Conservation (phyloP, 2,113 vertebrate species). For the Podilymbus podiceps region DNA sequence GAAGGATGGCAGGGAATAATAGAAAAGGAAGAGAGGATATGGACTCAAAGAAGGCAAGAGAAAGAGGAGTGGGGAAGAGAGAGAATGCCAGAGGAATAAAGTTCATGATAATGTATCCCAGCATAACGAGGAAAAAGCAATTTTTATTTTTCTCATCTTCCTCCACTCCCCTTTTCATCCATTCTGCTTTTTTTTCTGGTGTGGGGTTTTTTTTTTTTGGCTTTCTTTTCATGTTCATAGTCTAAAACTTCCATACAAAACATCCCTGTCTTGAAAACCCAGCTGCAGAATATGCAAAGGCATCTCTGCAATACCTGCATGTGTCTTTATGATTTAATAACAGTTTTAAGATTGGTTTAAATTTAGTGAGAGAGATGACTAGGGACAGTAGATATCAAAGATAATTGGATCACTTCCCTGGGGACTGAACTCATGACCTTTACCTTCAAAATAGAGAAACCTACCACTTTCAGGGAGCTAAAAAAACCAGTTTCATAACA, state of each 20-base stretch:
- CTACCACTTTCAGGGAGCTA: not conserved
- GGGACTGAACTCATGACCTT: not conserved
- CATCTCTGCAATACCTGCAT: not conserved
- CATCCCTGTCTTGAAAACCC: not conserved
- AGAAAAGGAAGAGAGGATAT: not conserved
- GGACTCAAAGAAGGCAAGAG: not conserved
- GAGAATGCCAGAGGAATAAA: not conserved
- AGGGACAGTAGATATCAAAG: not conserved
- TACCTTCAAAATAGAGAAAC: not conserved
- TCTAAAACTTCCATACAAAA: not conserved
- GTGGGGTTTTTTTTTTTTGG: too few relatives aligned
- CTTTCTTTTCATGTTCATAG: not conserved
- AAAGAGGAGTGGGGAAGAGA: not conserved
- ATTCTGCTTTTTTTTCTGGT: not conserved
- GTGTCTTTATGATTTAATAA: not conserved
- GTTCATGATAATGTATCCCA: not conserved
- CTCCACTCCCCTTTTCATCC: not conserved
- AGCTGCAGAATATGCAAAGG: not conserved
- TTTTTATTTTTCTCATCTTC: not conserved
- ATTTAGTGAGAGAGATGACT: not conserved
- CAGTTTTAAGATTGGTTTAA: not conserved
- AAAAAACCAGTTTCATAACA: not conserved
- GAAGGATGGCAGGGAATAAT: not conserved
- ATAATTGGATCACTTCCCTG: not conserved
- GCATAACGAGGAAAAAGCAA: not conserved